Evolutionary conservation across 2,888 invertebrate genomes (phyloP).

Genomic region (Anaspis maculata): DNA sequence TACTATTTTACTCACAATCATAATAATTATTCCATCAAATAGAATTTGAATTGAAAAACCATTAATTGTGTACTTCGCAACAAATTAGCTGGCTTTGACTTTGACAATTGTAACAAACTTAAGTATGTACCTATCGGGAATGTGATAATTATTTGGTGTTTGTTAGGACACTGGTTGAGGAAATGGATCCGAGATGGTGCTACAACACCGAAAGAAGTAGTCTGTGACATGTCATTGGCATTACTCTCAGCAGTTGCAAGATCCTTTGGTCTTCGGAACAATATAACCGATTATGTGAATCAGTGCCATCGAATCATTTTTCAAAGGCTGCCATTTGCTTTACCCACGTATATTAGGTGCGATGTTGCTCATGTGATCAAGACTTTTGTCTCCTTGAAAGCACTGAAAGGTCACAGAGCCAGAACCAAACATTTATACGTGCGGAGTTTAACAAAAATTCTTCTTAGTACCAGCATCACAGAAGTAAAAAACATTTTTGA

Average conservation of each 20-base stretch:
- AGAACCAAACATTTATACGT: background rate
- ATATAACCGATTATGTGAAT: background rate
- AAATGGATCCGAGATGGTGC: conserved; percentile 15
- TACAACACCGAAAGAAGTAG: conserved; percentile 10
- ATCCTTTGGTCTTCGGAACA: background rate
- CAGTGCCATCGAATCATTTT: background rate
- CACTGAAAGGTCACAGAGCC: background rate
- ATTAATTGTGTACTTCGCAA: too few species aligned
- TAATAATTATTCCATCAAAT: too few species aligned
- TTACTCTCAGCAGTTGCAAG: conserved; percentile 6
- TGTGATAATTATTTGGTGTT: too few species aligned
- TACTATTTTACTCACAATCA: too few species aligned
- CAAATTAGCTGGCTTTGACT: too few species aligned
- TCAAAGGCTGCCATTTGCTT: too few species aligned
- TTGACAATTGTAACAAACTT: too few species aligned
- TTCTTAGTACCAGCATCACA: background rate
- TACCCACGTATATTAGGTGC: background rate
- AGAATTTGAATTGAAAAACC: too few species aligned
- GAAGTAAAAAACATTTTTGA: background rate
- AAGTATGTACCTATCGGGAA: too few species aligned
- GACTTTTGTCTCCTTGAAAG: background rate
- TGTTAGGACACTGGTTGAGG: conserved; percentile 11
- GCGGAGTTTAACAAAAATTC: background rate
- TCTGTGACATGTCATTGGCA: conserved; percentile 12
- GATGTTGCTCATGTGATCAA: conserved; percentile 1